phyloP scores from a whole-genome alignment of 2,888 invertebrate species.

The Myopa tessellatipennis region DNA sequence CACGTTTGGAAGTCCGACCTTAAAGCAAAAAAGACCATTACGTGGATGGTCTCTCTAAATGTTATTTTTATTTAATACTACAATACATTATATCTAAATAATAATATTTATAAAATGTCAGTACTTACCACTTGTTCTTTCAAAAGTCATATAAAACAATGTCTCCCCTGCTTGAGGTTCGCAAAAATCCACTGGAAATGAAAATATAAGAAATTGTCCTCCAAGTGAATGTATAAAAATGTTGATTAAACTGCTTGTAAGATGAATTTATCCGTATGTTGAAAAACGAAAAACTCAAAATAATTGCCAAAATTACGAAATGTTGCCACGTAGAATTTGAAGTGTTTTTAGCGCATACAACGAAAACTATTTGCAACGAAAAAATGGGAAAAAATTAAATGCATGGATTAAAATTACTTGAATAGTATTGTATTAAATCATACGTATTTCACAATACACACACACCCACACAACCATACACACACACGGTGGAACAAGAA shows the following conservation, averaged over 20 bases:
- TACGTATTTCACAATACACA: background rate
- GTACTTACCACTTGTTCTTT: slow-evolving; percentile 87
- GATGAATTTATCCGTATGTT: slow-evolving; percentile 20
- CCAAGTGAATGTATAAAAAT: slow-evolving; percentile 24
- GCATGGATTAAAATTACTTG: slow-evolving; percentile 17
- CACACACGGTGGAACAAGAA: too few relatives aligned
- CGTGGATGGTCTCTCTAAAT: too few relatives aligned
- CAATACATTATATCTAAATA: background rate
- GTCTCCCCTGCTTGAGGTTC: slow-evolving; percentile 67
- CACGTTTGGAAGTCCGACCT: too few relatives aligned
- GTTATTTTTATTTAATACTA: background rate
- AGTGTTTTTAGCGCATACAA: slow-evolving; percentile 26
- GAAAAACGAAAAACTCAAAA: slow-evolving; percentile 28
- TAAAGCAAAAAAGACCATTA: too few relatives aligned
- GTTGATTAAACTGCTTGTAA: slow-evolving; percentile 3
- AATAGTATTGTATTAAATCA: background rate
- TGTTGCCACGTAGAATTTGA: slow-evolving; percentile 37
- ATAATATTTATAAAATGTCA: background rate
- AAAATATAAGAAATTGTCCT: slow-evolving; percentile 44
- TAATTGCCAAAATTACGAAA: slow-evolving; percentile 31
- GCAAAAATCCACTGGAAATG: slow-evolving; percentile 62
- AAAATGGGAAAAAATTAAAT: slow-evolving; percentile 20
- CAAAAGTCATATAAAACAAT: slow-evolving; percentile 95
- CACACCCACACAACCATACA: too few relatives aligned
- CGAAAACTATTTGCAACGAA: slow-evolving; percentile 22